Evolutionary conservation across 2,797 vertebrate species (phyloP).

Genomic region (Hydrocynus forskahlii): DNA sequence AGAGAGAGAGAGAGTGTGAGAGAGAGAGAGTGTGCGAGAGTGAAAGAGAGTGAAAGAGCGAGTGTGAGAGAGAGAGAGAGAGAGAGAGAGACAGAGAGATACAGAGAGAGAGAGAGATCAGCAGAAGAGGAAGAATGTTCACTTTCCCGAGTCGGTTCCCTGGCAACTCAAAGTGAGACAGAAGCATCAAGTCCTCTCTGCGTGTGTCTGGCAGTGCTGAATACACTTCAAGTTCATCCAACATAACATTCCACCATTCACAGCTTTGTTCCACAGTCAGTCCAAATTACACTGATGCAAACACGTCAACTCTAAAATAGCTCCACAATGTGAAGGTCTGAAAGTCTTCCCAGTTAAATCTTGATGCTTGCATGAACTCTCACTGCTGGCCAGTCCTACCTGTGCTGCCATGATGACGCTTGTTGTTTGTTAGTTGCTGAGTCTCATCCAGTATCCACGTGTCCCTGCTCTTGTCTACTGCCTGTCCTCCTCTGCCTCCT

Average conservation of each 20-base stretch:
- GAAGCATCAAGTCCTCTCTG: constrained; percentile 49
- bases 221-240: constrained; percentile 61
- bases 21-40: constrained; percentile 7
- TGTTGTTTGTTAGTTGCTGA: constrained; percentile 45
- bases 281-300: constrained; percentile 41
- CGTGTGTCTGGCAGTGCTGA: constrained; percentile 61
- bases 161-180: constrained; percentile 52
- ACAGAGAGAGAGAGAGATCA: constrained; percentile 8
- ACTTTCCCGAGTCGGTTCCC: constrained; percentile 35
- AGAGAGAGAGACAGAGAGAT: not conserved
- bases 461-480: constrained; percentile 2
- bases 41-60: not conserved
- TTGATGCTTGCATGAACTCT: too few relatives aligned
- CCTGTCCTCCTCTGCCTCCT: constrained; percentile 12
- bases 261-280: constrained; percentile 58
- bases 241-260: constrained; percentile 55
- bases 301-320: constrained; percentile 32
- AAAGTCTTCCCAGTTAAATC: not conserved
- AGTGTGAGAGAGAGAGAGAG: constrained; percentile 7
- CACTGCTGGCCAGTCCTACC: constrained; percentile 61
- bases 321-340: not conserved
- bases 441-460: constrained; percentile 5
- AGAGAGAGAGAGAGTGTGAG: not conserved
- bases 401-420: constrained; percentile 49
- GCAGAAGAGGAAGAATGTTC: constrained; percentile 1